These are phyloP conservation scores for Heterodera carotae DNA, from an alignment of 1,140 invertebrate species.

Conservation along the genomic window DNA sequence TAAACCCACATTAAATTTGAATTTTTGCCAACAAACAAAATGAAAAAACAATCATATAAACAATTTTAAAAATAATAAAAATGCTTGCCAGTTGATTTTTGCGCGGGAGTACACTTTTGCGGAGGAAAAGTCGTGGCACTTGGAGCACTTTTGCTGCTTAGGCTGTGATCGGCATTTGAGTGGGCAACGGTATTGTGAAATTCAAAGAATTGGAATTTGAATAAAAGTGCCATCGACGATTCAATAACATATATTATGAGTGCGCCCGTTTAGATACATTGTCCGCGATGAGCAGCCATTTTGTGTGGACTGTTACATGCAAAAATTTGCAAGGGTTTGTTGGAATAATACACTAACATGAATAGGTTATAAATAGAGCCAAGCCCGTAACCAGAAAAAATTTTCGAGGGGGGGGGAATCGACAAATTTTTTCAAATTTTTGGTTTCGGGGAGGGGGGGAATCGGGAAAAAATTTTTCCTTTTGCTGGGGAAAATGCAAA, in stretches of 20 bases:
- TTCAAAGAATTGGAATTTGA: no score
- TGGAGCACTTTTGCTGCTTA: conserved; percentile 84
- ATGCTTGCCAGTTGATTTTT: conserved; percentile 78
- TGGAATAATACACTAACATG: no score
- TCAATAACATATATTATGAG: conserved; percentile 15
- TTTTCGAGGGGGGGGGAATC: no score
- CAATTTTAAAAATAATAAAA: conserved; percentile 12
- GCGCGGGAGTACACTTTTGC: conserved; percentile 80
- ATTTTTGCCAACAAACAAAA: no score
- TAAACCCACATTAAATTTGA: no score
- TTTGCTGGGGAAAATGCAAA: no score
- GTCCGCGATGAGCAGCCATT: conserved; percentile 76
- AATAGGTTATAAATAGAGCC: no score
- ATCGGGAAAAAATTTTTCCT: no score
- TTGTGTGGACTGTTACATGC: conserved; percentile 79
- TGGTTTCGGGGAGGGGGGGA: no score
- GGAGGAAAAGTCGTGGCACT: conserved; percentile 79
- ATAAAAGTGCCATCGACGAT: no score
- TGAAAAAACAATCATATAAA: background rate
- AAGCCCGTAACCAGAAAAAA: no score
- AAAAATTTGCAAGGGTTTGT: conserved; percentile 72
- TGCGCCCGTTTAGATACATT: conserved; percentile 73
- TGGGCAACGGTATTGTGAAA: conserved; percentile 66
- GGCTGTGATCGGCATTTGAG: conserved; percentile 79
- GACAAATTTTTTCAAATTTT: no score